Percentiles rank a stretch among this genome's conserved stretches.
Evolutionary conservation across 1,140 invertebrate genomes (phyloP).

Genomic region (Lepidurus arcticus): DNA sequence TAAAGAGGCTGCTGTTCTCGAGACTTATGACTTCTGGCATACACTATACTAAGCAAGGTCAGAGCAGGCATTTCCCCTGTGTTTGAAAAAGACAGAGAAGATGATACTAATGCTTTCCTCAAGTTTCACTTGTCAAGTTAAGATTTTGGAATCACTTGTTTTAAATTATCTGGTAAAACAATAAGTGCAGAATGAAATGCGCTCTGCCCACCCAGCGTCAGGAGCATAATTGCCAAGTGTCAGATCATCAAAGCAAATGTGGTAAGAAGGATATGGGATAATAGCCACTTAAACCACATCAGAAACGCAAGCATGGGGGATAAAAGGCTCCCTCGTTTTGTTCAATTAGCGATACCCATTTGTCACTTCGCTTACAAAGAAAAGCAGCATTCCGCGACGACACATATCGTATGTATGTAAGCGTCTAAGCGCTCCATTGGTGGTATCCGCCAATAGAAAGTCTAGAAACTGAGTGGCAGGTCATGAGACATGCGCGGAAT

Average conservation of each 20-base stretch:
- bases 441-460: not conserved
- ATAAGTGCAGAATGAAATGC: not conserved
- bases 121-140: no score
- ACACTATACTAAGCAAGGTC: no score
- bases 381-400: not conserved
- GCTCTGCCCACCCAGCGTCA: not conserved
- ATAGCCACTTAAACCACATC: conserved; percentile 1
- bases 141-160: no score
- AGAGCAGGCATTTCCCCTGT: no score
- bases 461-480: not conserved
- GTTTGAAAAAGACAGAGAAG: no score
- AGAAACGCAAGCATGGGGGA: not conserved
- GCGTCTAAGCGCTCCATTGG: no score
- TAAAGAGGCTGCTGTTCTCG: no score
- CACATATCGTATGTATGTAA: not conserved
- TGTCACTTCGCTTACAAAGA: conserved; percentile 11
- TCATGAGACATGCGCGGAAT: conserved; percentile 18
- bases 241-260: not conserved
- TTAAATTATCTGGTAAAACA: no score
- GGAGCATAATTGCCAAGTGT: not conserved
- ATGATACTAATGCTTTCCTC: no score
- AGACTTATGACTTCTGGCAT: no score
- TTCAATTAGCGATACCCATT: conserved; percentile 5
- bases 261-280: conserved; percentile 15
- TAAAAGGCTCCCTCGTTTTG: not conserved